Evolutionary conservation across 1,140 invertebrate genomes (phyloP).

Genomic region (Orius laevigatus): DNA sequence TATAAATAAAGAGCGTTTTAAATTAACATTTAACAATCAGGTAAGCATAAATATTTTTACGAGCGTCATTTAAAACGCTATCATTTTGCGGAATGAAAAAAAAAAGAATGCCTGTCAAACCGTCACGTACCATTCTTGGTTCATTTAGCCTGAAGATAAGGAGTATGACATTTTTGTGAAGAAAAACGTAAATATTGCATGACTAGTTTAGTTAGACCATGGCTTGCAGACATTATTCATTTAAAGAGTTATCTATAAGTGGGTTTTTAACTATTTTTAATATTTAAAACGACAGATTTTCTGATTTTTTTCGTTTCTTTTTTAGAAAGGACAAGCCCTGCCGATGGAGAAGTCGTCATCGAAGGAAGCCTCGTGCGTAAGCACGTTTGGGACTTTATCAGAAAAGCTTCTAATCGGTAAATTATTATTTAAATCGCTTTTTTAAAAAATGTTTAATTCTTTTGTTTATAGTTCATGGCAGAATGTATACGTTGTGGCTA

Average conservation of each 20-base stretch:
- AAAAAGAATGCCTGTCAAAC: too few relatives aligned
- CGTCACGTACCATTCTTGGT: too few relatives aligned
- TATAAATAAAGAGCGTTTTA: too few relatives aligned
- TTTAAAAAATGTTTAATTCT: constrained; percentile 4
- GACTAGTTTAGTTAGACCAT: neutral
- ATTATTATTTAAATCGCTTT: neutral
- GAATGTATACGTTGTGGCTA: constrained; percentile 79
- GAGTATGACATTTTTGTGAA: too few relatives aligned
- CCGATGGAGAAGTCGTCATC: constrained; percentile 59
- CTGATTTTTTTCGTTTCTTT: constrained; percentile 20
- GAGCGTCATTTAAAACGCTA: too few relatives aligned
- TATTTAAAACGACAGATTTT: neutral
- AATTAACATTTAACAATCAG: too few relatives aligned
- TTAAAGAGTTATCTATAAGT: constrained; percentile 9
- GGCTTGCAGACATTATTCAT: constrained; percentile 14
- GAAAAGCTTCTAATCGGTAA: constrained; percentile 83
- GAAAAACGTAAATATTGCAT: too few relatives aligned
- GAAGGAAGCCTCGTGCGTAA: constrained; percentile 85
- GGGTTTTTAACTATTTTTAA: constrained; percentile 8
- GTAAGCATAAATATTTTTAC: too few relatives aligned
- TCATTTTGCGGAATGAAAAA: too few relatives aligned
- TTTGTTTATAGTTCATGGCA: constrained; percentile 75
- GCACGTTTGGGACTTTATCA: constrained; percentile 94
- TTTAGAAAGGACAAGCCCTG: constrained; percentile 62
- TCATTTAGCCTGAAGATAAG: too few relatives aligned